Evolutionary conservation across 2,888 invertebrate species (phyloP).

Genomic region (Myopa testacea): DNA sequence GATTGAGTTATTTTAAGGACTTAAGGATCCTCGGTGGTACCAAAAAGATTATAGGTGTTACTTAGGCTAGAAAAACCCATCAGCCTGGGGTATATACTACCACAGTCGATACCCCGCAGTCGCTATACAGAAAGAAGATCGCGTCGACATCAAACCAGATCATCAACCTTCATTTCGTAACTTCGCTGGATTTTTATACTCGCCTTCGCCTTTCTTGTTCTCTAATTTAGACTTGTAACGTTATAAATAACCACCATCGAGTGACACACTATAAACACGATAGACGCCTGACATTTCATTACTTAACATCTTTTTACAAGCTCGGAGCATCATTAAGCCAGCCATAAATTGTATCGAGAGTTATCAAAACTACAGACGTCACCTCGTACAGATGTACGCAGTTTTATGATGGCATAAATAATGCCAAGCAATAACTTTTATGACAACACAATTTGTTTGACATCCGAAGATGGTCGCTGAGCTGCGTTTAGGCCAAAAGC

Average conservation of each 20-base stretch:
- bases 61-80: too few species aligned
- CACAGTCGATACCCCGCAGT: too few species aligned
- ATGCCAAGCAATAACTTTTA: constrained; percentile 19
- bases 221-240: not conserved
- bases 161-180: too few species aligned
- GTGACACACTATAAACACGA: not conserved
- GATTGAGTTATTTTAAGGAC: too few species aligned
- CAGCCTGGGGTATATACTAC: too few species aligned
- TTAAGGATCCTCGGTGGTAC: too few species aligned
- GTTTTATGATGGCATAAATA: constrained; percentile 33
- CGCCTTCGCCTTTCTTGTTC: too few species aligned
- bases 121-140: too few species aligned
- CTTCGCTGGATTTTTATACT: too few species aligned
- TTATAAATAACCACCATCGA: not conserved
- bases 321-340: not conserved
- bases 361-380: constrained; percentile 18
- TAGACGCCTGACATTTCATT: constrained; percentile 23
- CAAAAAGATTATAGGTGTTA: too few species aligned
- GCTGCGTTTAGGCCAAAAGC: not conserved
- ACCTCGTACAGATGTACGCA: not conserved
- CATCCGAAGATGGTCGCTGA: not conserved
- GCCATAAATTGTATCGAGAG: constrained; percentile 33
- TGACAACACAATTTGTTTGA: constrained; percentile 33
- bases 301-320: constrained; percentile 8
- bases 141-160: too few species aligned